Evolutionary conservation across 2,113 vertebrate species (phyloP).

Genomic region (Philantomba maxwellii): DNA sequence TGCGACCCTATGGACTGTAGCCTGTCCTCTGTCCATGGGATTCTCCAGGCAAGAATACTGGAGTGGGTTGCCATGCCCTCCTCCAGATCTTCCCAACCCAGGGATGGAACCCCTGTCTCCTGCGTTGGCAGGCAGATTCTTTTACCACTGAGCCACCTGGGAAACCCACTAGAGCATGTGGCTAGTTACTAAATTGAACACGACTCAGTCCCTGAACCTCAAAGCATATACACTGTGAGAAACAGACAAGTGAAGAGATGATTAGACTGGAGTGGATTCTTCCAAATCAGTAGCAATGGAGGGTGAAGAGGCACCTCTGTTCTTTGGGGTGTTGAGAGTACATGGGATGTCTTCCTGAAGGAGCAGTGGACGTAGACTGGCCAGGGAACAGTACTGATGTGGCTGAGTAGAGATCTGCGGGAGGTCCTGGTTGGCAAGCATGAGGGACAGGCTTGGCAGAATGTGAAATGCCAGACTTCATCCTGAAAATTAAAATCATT

Average conservation of each 20-base stretch:
- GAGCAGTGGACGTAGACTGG: neutral
- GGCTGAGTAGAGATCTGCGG: neutral
- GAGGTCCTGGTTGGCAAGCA: neutral
- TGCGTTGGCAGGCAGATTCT: neutral
- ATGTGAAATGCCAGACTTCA: neutral
- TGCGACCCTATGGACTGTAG: neutral
- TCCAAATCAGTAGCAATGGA: neutral
- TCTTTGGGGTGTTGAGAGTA: neutral
- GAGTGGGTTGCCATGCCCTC: neutral
- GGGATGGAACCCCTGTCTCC: neutral
- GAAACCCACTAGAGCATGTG: neutral
- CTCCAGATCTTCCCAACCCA: neutral
- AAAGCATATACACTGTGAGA: neutral
- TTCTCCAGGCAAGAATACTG: neutral
- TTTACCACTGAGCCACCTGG: neutral
- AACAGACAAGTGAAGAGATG: neutral
- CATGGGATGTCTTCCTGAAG: neutral
- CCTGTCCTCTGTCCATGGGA: neutral
- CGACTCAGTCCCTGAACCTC: neutral
- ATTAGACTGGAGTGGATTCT: neutral
- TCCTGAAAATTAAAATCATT: neutral
- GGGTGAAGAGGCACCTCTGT: neutral
- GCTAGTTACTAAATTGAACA: neutral
- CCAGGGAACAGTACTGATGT: neutral
- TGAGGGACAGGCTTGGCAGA: neutral